Conservation (phyloP, 2,113 vertebrate species). For the Hystrix brachyura region DNA sequence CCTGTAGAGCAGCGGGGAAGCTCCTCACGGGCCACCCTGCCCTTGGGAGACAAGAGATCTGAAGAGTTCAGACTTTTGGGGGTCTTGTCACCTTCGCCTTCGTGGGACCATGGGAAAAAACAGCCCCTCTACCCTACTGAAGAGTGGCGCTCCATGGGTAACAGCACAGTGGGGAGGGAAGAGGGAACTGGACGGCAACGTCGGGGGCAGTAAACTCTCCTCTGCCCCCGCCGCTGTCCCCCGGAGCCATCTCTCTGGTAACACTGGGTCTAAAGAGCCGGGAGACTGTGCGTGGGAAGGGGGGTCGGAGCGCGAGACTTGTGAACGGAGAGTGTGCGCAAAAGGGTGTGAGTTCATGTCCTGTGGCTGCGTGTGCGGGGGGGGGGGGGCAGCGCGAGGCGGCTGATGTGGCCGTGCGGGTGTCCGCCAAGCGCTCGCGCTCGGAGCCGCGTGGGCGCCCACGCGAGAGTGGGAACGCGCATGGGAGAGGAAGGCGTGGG, state of each 20-base stretch:
- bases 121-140: too few relatives aligned
- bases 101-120: not conserved
- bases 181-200: not conserved
- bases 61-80: not conserved
- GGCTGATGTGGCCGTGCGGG: not conserved
- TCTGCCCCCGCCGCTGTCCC: not conserved
- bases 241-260: not conserved
- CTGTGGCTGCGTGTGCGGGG: conserved; percentile 31
- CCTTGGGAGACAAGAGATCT: not conserved
- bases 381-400: not conserved
- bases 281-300: not conserved
- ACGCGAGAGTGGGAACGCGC: not conserved
- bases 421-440: not conserved
- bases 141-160: not conserved
- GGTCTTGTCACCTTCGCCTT: not conserved
- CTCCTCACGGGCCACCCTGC: not conserved
- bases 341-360: not conserved
- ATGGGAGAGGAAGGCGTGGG: not conserved
- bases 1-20: conserved; percentile 51
- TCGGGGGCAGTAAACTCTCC: not conserved
- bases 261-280: too few relatives aligned
- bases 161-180: not conserved
- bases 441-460: not conserved
- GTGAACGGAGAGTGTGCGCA: not conserved
- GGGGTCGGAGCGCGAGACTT: not conserved